Evolutionary conservation across 2,113 vertebrate species (phyloP).

Genomic region (Dipodomys spectabilis): DNA sequence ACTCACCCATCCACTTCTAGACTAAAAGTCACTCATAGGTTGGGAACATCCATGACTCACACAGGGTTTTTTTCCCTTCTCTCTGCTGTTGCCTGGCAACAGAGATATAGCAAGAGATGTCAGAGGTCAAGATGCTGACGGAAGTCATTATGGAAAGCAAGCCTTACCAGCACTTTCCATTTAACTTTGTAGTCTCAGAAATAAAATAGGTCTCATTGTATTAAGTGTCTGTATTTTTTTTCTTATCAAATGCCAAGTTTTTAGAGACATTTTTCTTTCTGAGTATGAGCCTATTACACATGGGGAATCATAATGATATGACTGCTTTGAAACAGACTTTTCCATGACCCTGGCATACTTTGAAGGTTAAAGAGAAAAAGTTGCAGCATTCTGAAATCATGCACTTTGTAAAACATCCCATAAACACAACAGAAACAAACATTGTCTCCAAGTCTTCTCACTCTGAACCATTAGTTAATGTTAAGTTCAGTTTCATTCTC

Average conservation of each 20-base stretch:
- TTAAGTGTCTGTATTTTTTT: slow-evolving; percentile 57
- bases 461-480: slow-evolving; percentile 7
- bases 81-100: slow-evolving; percentile 71
- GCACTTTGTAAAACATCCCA: background rate
- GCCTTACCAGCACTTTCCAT: slow-evolving; percentile 69
- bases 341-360: background rate
- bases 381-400: background rate
- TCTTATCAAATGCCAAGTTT: slow-evolving; percentile 71
- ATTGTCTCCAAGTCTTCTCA: background rate
- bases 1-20: background rate
- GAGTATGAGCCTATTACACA: slow-evolving; percentile 38
- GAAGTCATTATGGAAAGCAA: slow-evolving; percentile 72
- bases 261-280: slow-evolving; percentile 48
- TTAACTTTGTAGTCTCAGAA: slow-evolving; percentile 63
- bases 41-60: slow-evolving; percentile 39
- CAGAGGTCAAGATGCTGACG: slow-evolving; percentile 71
- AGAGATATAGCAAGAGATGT: slow-evolving; percentile 63
- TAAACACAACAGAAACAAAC: slow-evolving; percentile 42
- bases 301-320: slow-evolving; percentile 47
- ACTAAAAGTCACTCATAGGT: slow-evolving; percentile 51
- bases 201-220: slow-evolving; percentile 76
- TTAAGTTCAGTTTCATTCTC: slow-evolving; percentile 47
- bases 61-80: slow-evolving; percentile 61
- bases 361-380: slow-evolving; percentile 60
- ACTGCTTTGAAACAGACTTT: slow-evolving; percentile 45